Evolutionary conservation across 2,888 invertebrate species (phyloP).

Genomic region (Tenodera sinensis): DNA sequence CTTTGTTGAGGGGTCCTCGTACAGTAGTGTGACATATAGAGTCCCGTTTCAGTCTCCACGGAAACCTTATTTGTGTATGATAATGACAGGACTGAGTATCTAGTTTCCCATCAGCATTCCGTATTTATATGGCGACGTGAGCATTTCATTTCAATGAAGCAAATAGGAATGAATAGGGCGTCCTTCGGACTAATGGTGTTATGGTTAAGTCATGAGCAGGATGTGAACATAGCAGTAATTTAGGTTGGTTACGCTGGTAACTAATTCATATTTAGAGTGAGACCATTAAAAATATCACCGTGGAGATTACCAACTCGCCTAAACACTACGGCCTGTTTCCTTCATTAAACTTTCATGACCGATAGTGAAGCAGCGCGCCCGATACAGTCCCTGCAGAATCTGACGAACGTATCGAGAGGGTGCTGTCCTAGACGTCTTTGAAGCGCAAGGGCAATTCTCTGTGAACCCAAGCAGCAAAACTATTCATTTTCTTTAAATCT

Average conservation of each 20-base stretch:
- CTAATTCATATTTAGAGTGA: background rate
- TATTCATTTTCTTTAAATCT: too few species aligned
- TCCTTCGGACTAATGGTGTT: background rate
- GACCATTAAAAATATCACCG: background rate
- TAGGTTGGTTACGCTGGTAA: background rate
- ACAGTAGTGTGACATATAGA: too few species aligned
- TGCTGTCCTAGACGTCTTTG: background rate
- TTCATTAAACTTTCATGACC: conserved; percentile 1
- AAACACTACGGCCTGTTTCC: background rate
- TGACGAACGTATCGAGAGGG: background rate
- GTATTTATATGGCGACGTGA: background rate
- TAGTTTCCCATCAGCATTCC: background rate
- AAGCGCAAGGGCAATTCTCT: too few species aligned
- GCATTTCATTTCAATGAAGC: background rate
- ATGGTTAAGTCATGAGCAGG: background rate
- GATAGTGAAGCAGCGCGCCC: background rate
- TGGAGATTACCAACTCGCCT: background rate
- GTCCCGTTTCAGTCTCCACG: background rate
- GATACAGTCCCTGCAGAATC: background rate
- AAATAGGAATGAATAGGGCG: background rate
- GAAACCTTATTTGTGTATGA: background rate
- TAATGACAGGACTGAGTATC: background rate
- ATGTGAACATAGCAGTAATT: background rate
- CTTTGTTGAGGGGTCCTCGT: too few species aligned
- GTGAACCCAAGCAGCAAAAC: too few species aligned